Evolutionary conservation across 1,140 invertebrate genomes (phyloP).

Genomic region (Sitophilus oryzae): DNA sequence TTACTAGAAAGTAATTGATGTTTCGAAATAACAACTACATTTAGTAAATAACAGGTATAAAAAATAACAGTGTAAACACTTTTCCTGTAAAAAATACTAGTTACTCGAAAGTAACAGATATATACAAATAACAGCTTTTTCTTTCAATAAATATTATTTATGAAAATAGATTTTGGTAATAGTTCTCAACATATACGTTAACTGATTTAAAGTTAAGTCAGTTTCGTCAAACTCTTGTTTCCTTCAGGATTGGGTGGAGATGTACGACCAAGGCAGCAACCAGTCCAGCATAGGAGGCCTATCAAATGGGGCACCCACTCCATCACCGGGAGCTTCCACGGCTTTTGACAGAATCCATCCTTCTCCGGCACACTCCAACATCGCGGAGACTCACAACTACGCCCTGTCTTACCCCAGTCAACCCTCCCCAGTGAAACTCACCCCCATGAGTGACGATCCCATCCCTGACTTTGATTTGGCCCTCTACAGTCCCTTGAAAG

Average conservation of each 20-base stretch:
- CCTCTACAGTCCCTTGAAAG: constrained; percentile 33
- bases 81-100: background rate
- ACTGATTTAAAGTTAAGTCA: background rate
- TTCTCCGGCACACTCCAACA: constrained; percentile 16
- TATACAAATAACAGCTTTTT: no score
- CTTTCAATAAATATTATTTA: no score
- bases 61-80: background rate
- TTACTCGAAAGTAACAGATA: no score
- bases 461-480: constrained; percentile 32
- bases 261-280: constrained; percentile 41
- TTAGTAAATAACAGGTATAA: background rate
- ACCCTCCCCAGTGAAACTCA: constrained; percentile 43
- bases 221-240: constrained; percentile 1
- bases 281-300: constrained; percentile 39
- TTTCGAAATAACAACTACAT: no score
- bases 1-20: no score
- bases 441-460: constrained; percentile 49
- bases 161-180: no score
- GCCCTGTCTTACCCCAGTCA: constrained; percentile 44
- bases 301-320: constrained; percentile 33
- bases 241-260: constrained; percentile 37
- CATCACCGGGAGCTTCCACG: constrained; percentile 37
- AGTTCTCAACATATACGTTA: no score
- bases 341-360: constrained; percentile 19
- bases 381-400: constrained; percentile 39